phyloP scores from a whole-genome alignment of 37 sponge, comb jelly and placozoan genomes.

The Geodia barretti region DNA sequence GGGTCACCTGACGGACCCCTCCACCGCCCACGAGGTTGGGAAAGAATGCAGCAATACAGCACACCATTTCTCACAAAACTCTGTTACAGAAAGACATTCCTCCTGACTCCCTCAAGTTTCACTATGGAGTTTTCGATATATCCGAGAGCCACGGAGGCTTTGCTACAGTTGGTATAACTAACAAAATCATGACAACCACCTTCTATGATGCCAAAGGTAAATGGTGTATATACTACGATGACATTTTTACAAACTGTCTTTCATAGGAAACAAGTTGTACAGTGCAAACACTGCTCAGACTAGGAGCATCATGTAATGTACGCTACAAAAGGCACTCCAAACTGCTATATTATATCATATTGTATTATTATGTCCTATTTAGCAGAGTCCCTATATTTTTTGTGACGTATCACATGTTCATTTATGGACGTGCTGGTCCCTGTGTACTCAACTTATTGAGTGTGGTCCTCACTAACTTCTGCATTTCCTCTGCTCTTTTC shows the following conservation, averaged over 20 bases:
- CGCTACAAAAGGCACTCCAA: too few species aligned
- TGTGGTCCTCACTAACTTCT: constrained; percentile 59
- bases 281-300: too few species aligned
- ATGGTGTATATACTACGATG: not conserved
- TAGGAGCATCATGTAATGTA: too few species aligned
- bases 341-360: too few species aligned
- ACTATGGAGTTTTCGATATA: constrained; percentile 41
- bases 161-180: constrained; percentile 46
- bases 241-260: too few species aligned
- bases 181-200: constrained; percentile 46
- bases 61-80: not conserved
- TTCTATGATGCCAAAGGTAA: constrained; percentile 65
- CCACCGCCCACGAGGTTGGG: constrained; percentile 59
- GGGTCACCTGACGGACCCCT: constrained; percentile 74
- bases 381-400: too few species aligned
- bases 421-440: too few species aligned
- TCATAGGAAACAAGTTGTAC: too few species aligned
- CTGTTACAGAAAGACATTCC: constrained; percentile 66
- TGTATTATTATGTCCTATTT: too few species aligned
- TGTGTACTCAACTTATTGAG: constrained; percentile 48
- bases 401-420: too few species aligned
- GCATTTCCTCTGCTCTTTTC: constrained; percentile 71
- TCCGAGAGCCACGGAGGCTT: constrained; percentile 54
- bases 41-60: not conserved
- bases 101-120: constrained; percentile 61